phyloP scores from a whole-genome alignment of 2,888 invertebrate genomes.

The Cheilosia impressa region DNA sequence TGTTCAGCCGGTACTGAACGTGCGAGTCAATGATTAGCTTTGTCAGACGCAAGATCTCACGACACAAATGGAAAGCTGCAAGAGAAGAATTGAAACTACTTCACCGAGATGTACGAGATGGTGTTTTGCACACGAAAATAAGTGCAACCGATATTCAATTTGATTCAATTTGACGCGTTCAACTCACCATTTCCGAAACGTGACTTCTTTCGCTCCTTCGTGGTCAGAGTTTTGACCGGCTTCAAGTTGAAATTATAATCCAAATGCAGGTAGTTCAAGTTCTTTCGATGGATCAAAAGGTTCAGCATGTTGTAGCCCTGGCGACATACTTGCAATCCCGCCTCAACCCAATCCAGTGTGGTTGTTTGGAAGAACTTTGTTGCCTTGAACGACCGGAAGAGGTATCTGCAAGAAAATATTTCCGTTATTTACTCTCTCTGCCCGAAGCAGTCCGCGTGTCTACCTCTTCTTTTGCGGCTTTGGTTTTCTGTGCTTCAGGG shows the following conservation, averaged over 20 bases:
- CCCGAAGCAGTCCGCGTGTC: constrained; percentile 45
- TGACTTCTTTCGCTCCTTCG: constrained; percentile 99
- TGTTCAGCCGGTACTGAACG: constrained; percentile 99
- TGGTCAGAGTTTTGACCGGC: constrained; percentile 99
- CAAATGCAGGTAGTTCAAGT: constrained; percentile 99
- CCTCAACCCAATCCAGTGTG: constrained; percentile 99
- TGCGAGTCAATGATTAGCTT: constrained; percentile 99
- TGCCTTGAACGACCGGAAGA: constrained; percentile 99
- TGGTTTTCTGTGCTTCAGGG: constrained; percentile 97
- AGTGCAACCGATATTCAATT: neutral
- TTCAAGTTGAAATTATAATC: constrained; percentile 99
- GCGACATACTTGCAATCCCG: constrained; percentile 98
- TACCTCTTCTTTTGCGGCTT: constrained; percentile 99
- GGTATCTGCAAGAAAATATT: constrained; percentile 86
- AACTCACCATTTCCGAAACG: constrained; percentile 94
- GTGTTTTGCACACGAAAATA: neutral
- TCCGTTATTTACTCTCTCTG: constrained; percentile 1
- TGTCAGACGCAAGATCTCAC: constrained; percentile 98
- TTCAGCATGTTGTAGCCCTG: constrained; percentile 99
- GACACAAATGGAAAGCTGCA: constrained; percentile 98
- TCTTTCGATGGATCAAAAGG: constrained; percentile 98
- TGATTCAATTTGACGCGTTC: too few relatives aligned
- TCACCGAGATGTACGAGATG: constrained; percentile 18
- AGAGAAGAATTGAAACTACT: constrained; percentile 68
- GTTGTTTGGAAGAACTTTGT: constrained; percentile 99